Conservation (phyloP, 2,888 invertebrate species). For the Augiades crinisus region DNA sequence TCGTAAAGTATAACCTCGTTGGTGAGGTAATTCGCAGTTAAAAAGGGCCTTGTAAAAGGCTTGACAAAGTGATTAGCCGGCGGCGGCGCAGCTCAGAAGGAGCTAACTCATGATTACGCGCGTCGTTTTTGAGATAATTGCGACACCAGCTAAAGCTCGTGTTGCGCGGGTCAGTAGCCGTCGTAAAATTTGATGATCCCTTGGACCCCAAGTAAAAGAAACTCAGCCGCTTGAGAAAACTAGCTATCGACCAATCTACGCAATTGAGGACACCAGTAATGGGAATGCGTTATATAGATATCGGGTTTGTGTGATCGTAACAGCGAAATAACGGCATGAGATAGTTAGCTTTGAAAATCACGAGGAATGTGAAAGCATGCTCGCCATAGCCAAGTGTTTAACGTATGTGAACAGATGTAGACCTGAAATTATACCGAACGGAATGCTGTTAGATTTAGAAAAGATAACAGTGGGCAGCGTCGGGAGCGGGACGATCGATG, state of each 20-base stretch:
- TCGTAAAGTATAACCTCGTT: conserved; percentile 47
- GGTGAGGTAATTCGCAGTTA: conserved; percentile 50
- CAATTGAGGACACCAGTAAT: neutral
- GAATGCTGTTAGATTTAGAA: conserved; percentile 64
- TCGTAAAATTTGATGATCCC: conserved; percentile 67
- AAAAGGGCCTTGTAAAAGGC: conserved; percentile 52
- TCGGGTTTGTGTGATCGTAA: neutral
- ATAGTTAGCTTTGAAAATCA: conserved; percentile 2
- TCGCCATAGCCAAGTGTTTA: neutral
- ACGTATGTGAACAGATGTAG: conserved; percentile 11
- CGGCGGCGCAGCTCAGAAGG: conserved; percentile 45
- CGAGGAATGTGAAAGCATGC: neutral
- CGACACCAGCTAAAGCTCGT: conserved; percentile 57
- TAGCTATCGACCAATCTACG: neutral
- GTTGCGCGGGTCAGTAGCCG: conserved; percentile 58
- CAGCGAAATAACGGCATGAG: neutral
- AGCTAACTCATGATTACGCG: conserved; percentile 49
- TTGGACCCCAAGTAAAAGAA: conserved; percentile 30
- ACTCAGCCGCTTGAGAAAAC: neutral
- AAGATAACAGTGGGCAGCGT: conserved; percentile 55
- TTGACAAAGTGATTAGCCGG: conserved; percentile 52
- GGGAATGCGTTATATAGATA: neutral
- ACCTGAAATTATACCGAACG: conserved; percentile 49
- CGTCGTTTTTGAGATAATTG: conserved; percentile 62
- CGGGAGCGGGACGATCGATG: conserved; percentile 50